Evolutionary conservation across 1,140 invertebrate genomes (phyloP), one percentile per base, ranked within the genome.

Genomic region (Xylocopa sonorina): DNA sequence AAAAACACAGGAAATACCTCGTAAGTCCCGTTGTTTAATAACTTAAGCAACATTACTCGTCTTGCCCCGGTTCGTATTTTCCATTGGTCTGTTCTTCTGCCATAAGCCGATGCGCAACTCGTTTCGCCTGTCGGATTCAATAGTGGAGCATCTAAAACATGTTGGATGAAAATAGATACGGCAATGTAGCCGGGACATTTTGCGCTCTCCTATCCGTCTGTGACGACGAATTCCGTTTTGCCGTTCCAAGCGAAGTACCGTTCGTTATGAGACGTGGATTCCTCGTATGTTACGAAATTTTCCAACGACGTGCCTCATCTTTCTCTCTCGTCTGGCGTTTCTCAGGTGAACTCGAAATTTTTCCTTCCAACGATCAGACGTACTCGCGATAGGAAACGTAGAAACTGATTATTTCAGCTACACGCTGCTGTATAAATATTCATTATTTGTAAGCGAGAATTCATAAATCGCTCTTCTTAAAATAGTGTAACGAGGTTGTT

Each of bases 141-240:
- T 74, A 74, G 69, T 21, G 27, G 51, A 66, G 69, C 69, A 74
- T 64, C 71, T 58, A 79, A 74, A 79, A 74, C 60, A 64, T 51
- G 58, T 72, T 41, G 58, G 69, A 48, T 74, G 71, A 50, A 79
- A 79, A 74, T 74, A 79, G 77, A 79, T 57, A 41, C 58, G 29
- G 60, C 55, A 74, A 66, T 48, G 55, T 58, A 48, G 60, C 9
- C 60, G 58, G 29, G 69, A 79, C 58, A 64, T 73, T 74, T 74
- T 66, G 41, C 77, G 60, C 71, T 62, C 57, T 72, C 51, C 27
- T 38, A 62, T 60, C 68, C 34, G 48, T 63, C 68, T 62, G 43
- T 29, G 51, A 68, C 53, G 74, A 50, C 64, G 64, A 69, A 69
- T 69, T 60, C 43, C 64, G 64, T 77, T 58, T 77, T 58, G 74